Percentiles rank a stretch among this genome's conserved stretches.
Conservation (phyloP, 2,113 vertebrate species). For the Numida meleagris region DNA sequence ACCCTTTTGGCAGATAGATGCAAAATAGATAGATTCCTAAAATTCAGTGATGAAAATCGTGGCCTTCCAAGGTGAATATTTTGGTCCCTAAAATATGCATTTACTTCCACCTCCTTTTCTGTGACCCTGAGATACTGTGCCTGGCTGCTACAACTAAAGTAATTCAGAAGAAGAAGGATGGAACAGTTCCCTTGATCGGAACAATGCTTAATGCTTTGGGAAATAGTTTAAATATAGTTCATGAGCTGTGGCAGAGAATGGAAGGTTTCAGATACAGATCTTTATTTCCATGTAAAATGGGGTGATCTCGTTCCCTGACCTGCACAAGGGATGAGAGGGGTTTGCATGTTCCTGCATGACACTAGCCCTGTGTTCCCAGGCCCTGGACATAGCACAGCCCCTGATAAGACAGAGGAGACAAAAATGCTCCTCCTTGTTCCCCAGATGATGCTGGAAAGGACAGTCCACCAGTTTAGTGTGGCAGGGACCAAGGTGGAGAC, state of each 20-base stretch:
- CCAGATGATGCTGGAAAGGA: not conserved
- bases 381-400: not conserved
- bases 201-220: not conserved
- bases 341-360: not conserved
- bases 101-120: conserved; percentile 21
- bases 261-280: not conserved
- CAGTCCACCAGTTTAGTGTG: fast-evolving
- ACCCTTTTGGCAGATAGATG: not conserved
- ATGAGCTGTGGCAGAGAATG: not conserved
- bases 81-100: not conserved
- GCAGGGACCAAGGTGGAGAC: fast-evolving
- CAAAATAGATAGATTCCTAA: not conserved
- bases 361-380: not conserved
- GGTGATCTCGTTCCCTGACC: not conserved
- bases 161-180: conserved; percentile 52
- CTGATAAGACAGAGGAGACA: too few species aligned
- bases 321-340: not conserved
- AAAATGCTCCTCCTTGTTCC: not conserved
- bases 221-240: not conserved
- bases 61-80: not conserved
- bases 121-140: not conserved
- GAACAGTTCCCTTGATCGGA: conserved; percentile 18
- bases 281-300: not conserved
- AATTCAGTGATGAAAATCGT: not conserved
- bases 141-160: conserved; percentile 21